Evolutionary conservation across 2,797 vertebrate species (phyloP).

Genomic region (Spinus olivaceus): DNA sequence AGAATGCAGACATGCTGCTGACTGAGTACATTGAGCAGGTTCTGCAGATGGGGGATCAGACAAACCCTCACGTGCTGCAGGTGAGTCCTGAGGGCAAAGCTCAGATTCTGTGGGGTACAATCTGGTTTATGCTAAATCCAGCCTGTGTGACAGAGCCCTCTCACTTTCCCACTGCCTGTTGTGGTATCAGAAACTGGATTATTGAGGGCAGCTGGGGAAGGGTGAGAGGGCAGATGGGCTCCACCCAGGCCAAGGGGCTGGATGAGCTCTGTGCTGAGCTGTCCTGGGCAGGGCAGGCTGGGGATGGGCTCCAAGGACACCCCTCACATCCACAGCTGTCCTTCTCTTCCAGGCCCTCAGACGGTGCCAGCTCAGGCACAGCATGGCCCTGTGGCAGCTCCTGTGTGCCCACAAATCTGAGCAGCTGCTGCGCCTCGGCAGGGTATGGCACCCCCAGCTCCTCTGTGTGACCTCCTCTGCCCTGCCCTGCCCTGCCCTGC

Average conservation of each 20-base stretch:
- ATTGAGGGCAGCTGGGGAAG: neutral
- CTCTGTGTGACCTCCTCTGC: neutral
- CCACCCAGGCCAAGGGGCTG: neutral
- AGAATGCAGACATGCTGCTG: conserved; percentile 79
- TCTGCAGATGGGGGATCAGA: conserved; percentile 88
- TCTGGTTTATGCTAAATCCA: neutral
- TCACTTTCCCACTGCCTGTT: neutral
- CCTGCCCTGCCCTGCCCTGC: neutral
- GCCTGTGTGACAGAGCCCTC: neutral
- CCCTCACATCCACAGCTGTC: neutral
- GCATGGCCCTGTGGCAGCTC: conserved; percentile 88
- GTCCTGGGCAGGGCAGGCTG: neutral
- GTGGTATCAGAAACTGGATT: neutral
- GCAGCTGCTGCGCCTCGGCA: conserved; percentile 84
- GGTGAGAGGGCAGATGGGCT: neutral
- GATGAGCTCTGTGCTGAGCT: neutral
- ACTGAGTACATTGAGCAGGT: conserved; percentile 80
- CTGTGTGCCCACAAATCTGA: conserved; percentile 89
- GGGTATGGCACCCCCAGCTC: conserved; percentile 68
- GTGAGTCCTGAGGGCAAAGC: conserved; percentile 66
- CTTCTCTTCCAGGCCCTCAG: conserved; percentile 78
- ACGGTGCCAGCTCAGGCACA: conserved; percentile 83
- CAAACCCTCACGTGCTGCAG: conserved; percentile 80
- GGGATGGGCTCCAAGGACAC: neutral
- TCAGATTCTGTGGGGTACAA: neutral